Evolutionary conservation across 2,797 vertebrate species (phyloP).

Genomic region (Sebastes diaconus): DNA sequence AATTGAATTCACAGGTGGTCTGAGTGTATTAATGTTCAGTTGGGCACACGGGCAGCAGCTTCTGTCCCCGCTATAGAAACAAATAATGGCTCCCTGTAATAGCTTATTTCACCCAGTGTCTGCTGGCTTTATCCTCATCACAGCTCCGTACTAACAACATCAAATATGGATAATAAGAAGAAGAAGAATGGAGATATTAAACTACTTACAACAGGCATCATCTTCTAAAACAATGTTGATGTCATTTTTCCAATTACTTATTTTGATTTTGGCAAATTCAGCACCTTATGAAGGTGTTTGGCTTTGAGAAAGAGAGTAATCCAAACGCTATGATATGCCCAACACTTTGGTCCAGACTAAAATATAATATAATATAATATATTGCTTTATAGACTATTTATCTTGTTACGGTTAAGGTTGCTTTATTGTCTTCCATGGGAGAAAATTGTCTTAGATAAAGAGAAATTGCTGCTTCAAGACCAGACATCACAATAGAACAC

Average conservation of each 20-base stretch:
- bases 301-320: not conserved
- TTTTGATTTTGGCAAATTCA: not conserved
- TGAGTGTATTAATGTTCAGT: conserved; percentile 27
- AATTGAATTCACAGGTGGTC: conserved; percentile 46
- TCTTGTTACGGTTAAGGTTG: not conserved
- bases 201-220: not conserved
- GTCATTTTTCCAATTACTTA: not conserved
- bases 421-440: not conserved
- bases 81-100: not conserved
- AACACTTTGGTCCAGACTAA: too few relatives aligned
- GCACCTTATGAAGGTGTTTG: not conserved
- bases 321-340: not conserved
- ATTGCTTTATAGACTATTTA: not conserved
- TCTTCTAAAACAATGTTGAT: not conserved
- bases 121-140: not conserved
- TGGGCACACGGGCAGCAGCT: conserved; percentile 6
- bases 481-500: not conserved
- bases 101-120: not conserved
- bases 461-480: too few relatives aligned
- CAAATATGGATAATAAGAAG: not conserved
- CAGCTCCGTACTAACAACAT: not conserved
- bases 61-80: conserved; percentile 3
- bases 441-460: too few relatives aligned
- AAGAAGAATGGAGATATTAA: not conserved
- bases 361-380: too few relatives aligned